Base-by-base conservation (phyloP, 2,888 invertebrate species). In the Agrypnus murinus region DNA sequence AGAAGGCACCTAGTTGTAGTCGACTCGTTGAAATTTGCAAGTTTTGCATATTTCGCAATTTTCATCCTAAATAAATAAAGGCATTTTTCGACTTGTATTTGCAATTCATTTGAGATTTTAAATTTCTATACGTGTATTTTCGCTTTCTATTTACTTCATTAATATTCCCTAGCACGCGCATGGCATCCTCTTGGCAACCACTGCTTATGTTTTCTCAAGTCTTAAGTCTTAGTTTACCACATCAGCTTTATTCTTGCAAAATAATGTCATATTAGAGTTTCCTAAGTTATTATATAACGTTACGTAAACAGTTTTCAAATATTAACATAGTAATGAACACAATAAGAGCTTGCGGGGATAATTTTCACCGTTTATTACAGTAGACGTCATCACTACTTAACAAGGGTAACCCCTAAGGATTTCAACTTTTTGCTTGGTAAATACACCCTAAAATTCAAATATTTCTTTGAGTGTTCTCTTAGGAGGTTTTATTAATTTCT, bases 71-170 rank as follows among this genome's bases (percentile, higher is more conserved):
- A 66, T 50, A 66, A 71, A 66, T 63, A 60, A 19, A 40, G 45
- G 45, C 32, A 62, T 12, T 69, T 64, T 67, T 64, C 34, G 31
- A n/a, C 38, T 34, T 34, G 19, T 69, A 71, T 67, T 71, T 67
- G 34, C 67, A 58, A 62, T 63, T 71, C 71, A 62, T 66, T 71
- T 71, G 55, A 67, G 62, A 63, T 66, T 71, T 71, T 59, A 66
- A 71, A 66, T 71, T 71, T 66, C 66, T 67, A 53, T 67, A 66
- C 71, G 63, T 67, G 55, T 64, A 38, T 65, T 67, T 66, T 67
- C 55, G 10, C 71, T 57, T 71, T 62, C 59, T 71, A 66, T 71
- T 71, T 67, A 64, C 67, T 17, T 71, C 58, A 71, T 71, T 71
- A 67, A 71, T 71, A 71, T 71, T 71, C 67, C 12, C 10, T 25